Base-by-base conservation (phyloP, 2,888 invertebrate genomes). In the Latrodectus hesperus region DNA sequence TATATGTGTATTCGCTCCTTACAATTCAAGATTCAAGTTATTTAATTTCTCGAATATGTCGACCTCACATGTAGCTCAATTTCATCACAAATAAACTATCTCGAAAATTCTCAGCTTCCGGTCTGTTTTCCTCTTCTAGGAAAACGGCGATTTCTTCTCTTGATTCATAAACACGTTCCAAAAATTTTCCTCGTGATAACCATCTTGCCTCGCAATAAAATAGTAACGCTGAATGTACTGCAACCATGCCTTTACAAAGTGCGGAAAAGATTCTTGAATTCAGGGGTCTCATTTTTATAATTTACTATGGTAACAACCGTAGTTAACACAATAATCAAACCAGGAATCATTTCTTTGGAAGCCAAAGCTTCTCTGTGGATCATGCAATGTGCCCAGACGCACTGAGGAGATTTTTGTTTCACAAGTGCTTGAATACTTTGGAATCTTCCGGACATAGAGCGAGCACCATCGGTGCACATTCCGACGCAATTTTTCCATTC, bases 41-140 rank as follows among this genome's bases (percentile, higher is more conserved):
- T 73, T 80, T 80, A 73, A 80, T 80, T 67, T 81, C 83, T 83
- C 65, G 83, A 83, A 83, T 83, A 83, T 83, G 76, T 76, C 70
- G 76, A 83, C 76, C n/a, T n/a, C n/a, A n/a, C 38, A 38, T 38
- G 75, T 75, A 64, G 49, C 64, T 65, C 70, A 78, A 70, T 78
- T 78, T 78, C 78, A 78, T 60, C 72, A 79, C 74, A 82, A 82
- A 74, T 75, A 82, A 82, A 82, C 55, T 55, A 82, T 82, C 81
- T 68, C 81, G 74, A 82, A 82, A 82, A 74, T 82, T 82, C 81
- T 82, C 74, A 38, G 67, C 81, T 68, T 82, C 81, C 74, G 81
- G 67, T 81, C 74, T 65, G 74, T 74, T 82, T 74, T 82, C 73
- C 67, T 74, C 74, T 74, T 81, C 81, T 74, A 74, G 73, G 81